These are phyloP conservation scores for Lepetodrilus schrolli DNA, from an alignment of 2,888 invertebrate species.

Conservation along the genomic window DNA sequence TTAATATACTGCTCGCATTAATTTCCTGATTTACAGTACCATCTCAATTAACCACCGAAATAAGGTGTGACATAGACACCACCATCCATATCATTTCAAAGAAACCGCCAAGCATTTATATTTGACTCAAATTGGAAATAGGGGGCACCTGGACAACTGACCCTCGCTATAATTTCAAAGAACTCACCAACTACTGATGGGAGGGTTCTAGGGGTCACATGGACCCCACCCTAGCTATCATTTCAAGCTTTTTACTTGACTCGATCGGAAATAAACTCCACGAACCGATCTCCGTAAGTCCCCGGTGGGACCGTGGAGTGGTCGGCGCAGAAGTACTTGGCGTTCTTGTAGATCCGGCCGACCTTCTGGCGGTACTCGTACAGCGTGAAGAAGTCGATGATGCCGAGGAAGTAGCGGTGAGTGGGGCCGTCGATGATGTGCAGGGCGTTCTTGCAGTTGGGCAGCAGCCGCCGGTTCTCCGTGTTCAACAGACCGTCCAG, in stretches of 20 bases:
- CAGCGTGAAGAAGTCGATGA: conserved; percentile 68
- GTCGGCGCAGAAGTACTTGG: conserved; percentile 59
- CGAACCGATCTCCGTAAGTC: conserved; percentile 57
- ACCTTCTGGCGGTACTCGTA: conserved; percentile 57
- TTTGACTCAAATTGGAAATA: too few species aligned
- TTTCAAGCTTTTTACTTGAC: conserved; percentile 37
- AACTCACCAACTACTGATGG: too few species aligned
- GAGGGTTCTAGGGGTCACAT: too few species aligned
- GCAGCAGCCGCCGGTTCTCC: conserved; percentile 56
- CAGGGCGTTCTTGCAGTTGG: conserved; percentile 60
- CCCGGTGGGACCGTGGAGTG: conserved; percentile 66
- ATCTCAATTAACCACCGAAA: too few species aligned
- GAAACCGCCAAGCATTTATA: too few species aligned
- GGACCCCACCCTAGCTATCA: too few species aligned
- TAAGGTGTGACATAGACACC: too few species aligned
- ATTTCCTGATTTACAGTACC: too few species aligned
- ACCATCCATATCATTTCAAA: too few species aligned
- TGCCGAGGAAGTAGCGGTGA: conserved; percentile 63
- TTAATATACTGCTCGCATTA: too few species aligned
- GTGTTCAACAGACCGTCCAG: not conserved
- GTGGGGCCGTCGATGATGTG: conserved; percentile 66
- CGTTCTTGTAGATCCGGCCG: conserved; percentile 56
- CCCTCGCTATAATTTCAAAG: too few species aligned
- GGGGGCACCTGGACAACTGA: too few species aligned
- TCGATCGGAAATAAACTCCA: conserved; percentile 51